phyloP scores from a whole-genome alignment of 2,113 vertebrate genomes.

The Gobio gobio region DNA sequence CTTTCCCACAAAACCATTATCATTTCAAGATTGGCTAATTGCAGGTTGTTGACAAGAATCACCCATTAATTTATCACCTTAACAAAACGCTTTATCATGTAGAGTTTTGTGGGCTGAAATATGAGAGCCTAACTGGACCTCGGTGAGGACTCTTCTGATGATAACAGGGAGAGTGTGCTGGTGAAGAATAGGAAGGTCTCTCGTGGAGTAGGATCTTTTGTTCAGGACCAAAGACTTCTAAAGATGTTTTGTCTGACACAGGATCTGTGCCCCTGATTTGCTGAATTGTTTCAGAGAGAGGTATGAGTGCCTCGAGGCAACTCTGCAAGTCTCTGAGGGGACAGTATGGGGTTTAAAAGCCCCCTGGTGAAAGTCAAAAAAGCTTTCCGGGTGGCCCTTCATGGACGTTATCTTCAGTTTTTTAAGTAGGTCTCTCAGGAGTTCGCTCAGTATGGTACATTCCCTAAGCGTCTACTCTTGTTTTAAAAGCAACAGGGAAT shows the following conservation, averaged over 20 bases:
- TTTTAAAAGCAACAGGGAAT: neutral
- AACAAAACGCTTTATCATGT: constrained; percentile 36
- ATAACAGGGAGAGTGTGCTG: constrained; percentile 14
- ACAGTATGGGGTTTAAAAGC: constrained; percentile 36
- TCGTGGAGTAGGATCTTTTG: constrained; percentile 33
- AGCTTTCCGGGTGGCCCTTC: constrained; percentile 41
- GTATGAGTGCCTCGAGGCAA: constrained; percentile 40
- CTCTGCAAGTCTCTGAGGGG: neutral
- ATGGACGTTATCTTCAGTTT: neutral
- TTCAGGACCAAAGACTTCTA: constrained; percentile 2
- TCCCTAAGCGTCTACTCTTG: neutral
- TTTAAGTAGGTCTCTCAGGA: neutral
- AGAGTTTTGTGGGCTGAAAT: constrained; percentile 25
- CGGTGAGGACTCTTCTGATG: constrained; percentile 2
- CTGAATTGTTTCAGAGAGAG: constrained; percentile 33
- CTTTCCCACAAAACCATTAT: constrained; percentile 60
- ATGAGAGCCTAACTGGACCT: neutral
- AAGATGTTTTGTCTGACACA: neutral
- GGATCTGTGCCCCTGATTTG: constrained; percentile 9
- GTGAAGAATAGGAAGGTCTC: constrained; percentile 28
- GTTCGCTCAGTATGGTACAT: constrained; percentile 12
- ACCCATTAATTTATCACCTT: constrained; percentile 33
- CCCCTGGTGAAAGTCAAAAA: constrained; percentile 39
- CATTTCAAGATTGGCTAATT: constrained; percentile 67
- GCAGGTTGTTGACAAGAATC: constrained; percentile 58